These are phyloP conservation scores for Acanthococcus lagerstroemiae DNA, from an alignment of 2,888 invertebrate genomes.

Conservation along the genomic window DNA sequence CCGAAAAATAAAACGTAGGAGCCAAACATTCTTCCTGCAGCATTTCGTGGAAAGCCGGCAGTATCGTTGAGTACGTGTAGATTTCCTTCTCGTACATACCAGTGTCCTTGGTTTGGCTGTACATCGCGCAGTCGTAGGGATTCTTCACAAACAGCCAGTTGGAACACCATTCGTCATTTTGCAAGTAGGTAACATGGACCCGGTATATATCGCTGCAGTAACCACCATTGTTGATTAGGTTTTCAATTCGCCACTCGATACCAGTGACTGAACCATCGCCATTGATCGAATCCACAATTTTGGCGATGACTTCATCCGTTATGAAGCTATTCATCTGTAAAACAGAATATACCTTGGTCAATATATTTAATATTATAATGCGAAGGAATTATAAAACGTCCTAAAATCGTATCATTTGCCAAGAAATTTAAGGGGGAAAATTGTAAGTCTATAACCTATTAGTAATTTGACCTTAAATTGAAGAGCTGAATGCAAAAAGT, in stretches of 20 bases:
- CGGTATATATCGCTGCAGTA: neutral
- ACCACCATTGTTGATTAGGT: neutral
- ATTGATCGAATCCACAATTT: neutral
- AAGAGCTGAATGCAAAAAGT: too few relatives aligned
- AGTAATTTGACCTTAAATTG: too few relatives aligned
- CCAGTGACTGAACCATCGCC: neutral
- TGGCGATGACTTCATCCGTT: neutral
- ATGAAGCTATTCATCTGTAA: neutral
- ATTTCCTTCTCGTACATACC: constrained; percentile 1
- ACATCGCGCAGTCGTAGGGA: neutral
- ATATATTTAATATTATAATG: too few relatives aligned
- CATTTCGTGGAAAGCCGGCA: neutral
- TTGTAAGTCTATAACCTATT: too few relatives aligned
- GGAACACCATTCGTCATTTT: neutral
- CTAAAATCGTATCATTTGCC: too few relatives aligned
- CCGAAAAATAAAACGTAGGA: neutral
- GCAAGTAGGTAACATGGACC: neutral
- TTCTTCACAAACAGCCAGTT: neutral
- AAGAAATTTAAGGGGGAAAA: too few relatives aligned
- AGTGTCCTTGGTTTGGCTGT: neutral
- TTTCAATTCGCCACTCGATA: neutral
- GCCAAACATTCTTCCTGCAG: neutral
- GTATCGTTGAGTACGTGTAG: neutral
- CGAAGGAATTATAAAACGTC: too few relatives aligned
- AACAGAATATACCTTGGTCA: too few relatives aligned